These are phyloP conservation scores for Pantherophis alleghaniensis DNA, from an alignment of 2,797 vertebrate genomes.

Conservation along the genomic window DNA sequence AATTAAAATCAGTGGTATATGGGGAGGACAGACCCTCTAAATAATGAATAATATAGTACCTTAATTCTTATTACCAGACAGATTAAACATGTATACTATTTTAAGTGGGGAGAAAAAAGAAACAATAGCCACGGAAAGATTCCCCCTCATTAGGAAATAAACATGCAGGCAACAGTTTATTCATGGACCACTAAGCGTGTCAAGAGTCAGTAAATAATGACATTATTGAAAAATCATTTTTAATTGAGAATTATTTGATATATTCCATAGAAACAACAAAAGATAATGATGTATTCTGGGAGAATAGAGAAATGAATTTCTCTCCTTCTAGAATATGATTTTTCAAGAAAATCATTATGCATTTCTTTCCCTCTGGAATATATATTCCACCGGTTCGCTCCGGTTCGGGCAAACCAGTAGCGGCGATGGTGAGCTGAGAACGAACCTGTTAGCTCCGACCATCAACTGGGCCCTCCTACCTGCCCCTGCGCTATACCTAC, in stretches of 20 bases:
- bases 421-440: too few species aligned
- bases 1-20: background rate
- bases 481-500: too few species aligned
- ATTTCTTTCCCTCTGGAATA: background rate
- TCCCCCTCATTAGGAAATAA: background rate
- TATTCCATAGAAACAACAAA: background rate
- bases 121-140: background rate
- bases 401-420: too few species aligned
- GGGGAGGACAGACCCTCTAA: background rate
- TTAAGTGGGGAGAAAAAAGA: background rate
- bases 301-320: background rate
- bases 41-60: background rate
- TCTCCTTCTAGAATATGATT: background rate
- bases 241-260: background rate
- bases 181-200: background rate
- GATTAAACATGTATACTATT: background rate
- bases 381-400: too few species aligned
- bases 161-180: conserved; percentile 20
- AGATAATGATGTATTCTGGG: background rate
- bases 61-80: background rate
- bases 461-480: too few species aligned
- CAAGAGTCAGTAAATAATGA: background rate
- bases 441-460: too few species aligned
- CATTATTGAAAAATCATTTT: background rate
- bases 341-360: background rate